phyloP scores from a whole-genome alignment of 2,888 invertebrate species.

The Oscheius sp. region DNA sequence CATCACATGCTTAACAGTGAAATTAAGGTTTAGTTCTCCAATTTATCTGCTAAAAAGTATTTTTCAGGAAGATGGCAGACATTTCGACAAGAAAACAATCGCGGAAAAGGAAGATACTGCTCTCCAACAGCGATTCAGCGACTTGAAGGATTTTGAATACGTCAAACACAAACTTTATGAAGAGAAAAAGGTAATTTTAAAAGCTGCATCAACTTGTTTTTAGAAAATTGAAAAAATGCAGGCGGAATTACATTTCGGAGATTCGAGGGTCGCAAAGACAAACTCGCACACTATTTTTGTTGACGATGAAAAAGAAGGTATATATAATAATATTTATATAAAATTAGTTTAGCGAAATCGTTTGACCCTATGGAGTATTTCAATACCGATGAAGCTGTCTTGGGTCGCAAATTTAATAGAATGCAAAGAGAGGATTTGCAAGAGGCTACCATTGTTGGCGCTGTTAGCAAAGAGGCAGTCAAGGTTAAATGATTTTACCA shows the following conservation, averaged over 20 bases:
- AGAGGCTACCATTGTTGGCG: constrained; percentile 43
- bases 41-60: not conserved
- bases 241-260: constrained; percentile 59
- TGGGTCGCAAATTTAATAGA: constrained; percentile 80
- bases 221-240: constrained; percentile 66
- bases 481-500: not conserved
- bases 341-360: too few species aligned
- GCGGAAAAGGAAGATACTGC: constrained; percentile 78
- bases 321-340: too few species aligned
- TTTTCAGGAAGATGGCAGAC: constrained; percentile 47
- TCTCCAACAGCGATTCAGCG: constrained; percentile 85
- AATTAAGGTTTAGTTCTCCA: constrained; percentile 73
- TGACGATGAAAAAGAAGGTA: constrained; percentile 61
- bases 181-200: constrained; percentile 64
- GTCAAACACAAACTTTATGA: constrained; percentile 79
- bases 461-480: constrained; percentile 39
- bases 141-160: constrained; percentile 88
- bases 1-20: constrained; percentile 94
- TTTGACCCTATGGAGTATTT: constrained; percentile 80
- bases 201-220: constrained; percentile 17
- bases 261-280: constrained; percentile 31
- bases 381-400: constrained; percentile 80
- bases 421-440: constrained; percentile 71
- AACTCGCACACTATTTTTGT: constrained; percentile 64
- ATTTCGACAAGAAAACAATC: constrained; percentile 49